Evolutionary conservation across 2,113 vertebrate species (phyloP).

Genomic region (Theristicus caerulescens): DNA sequence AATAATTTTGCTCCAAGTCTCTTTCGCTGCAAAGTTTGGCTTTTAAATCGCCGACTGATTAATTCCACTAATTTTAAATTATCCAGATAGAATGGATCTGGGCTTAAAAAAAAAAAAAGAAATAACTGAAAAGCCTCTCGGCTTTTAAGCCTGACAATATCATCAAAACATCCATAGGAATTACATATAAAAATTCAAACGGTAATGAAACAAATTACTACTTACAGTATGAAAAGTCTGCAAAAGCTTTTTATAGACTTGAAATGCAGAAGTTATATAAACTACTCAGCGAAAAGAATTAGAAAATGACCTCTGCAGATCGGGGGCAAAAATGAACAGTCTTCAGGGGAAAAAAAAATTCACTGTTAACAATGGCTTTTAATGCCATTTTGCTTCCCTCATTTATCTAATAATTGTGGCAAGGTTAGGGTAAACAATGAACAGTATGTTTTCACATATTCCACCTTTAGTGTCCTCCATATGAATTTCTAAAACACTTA

Average conservation of each 20-base stretch:
- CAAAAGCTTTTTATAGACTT: conserved; percentile 79
- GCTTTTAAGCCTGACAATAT: conserved; percentile 80
- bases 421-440: conserved; percentile 86
- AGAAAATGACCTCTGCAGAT: conserved; percentile 82
- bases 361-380: conserved; percentile 79
- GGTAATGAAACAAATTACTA: conserved; percentile 81
- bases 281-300: conserved; percentile 79
- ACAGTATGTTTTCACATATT: conserved; percentile 81
- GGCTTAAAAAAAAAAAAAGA: neutral
- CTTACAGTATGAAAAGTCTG: conserved; percentile 76
- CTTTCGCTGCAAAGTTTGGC: neutral
- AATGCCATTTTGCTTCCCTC: conserved; percentile 78
- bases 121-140: conserved; percentile 57
- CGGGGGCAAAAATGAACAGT: conserved; percentile 82
- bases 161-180: conserved; percentile 74
- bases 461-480: conserved; percentile 80
- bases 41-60: conserved; percentile 67
- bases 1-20: conserved; percentile 64
- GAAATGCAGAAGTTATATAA: conserved; percentile 82
- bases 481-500: conserved; percentile 85
- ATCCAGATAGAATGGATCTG: conserved; percentile 64
- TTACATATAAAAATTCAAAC: conserved; percentile 76
- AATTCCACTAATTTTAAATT: conserved; percentile 76
- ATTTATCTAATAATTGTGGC: conserved; percentile 83
- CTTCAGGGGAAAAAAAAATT: conserved; percentile 66